Base-by-base conservation (phyloP, 2,888 invertebrate species). In the Caenorhabditis becei region DNA sequence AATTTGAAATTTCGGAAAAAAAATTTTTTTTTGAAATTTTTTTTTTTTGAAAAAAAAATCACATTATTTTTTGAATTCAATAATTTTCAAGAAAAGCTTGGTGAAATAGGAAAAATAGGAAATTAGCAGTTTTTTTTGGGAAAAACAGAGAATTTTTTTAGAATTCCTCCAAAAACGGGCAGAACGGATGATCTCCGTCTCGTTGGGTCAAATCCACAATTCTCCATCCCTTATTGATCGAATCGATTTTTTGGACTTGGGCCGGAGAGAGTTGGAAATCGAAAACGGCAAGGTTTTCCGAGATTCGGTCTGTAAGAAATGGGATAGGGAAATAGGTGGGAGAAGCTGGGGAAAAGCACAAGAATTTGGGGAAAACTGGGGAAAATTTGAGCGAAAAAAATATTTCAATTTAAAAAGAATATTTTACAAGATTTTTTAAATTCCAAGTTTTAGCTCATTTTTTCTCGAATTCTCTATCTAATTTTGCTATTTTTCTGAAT, bases 281-380 rank as follows among this genome's bases (percentile, higher is more conserved):
- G 84, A 91, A 92, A 44, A 92, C 85, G 69, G 91, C 87, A 3
- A 91, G 85, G 78, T 92, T 92, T 74, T 92, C 91, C 24, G 71
- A 47, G 51, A 87, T 83, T 18, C 85, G 37, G 2, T 80, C 83
- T 83, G 62, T 26, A 83, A 66, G 14, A 10, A 32, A 32, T 32
- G 18, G 26, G 28, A 16, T 32, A 51, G 44, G 47, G 65, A n/a
- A 18, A 44, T 14, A 47, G 2, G 2, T 0, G 24, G 24, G 24
- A 18, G 32, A 16, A 41, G 35, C n/a, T n/a, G n/a, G n/a, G n/a
- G n/a, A n/a, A n/a, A n/a, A n/a, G n/a, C n/a, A n/a, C n/a, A 41
- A 41, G 14, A 41, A 2, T 41, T 41, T 11, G 41, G 7, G 7
- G 2, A 41, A 41, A 41, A 32, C 10, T 10, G 14, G 14, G 41